Evolutionary conservation across 2,888 invertebrate species (phyloP).

Genomic region (Tinea pellionella): DNA sequence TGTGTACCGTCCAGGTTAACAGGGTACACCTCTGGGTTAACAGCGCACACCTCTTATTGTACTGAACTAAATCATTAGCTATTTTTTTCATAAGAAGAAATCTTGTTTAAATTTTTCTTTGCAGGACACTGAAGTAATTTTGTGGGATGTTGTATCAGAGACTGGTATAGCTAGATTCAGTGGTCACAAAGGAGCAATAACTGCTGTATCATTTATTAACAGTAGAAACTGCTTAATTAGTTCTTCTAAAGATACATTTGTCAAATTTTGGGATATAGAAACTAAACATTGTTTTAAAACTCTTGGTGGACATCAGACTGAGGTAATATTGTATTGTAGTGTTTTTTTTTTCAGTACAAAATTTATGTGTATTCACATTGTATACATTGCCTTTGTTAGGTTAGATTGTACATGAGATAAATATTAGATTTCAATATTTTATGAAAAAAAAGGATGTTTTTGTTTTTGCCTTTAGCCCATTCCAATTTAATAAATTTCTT

Average conservation of each 20-base stretch:
- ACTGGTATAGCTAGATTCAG: conserved; percentile 88
- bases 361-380: conserved; percentile 7
- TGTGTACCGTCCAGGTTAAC: too few species aligned
- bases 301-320: conserved; percentile 86
- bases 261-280: conserved; percentile 97
- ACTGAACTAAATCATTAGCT: too few species aligned
- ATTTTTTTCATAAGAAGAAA: too few species aligned
- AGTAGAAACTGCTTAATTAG: conserved; percentile 78
- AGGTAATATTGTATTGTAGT: conserved; percentile 66
- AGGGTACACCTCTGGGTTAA: too few species aligned
- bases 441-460: too few species aligned
- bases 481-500: background rate
- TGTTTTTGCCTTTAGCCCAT: background rate
- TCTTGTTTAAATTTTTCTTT: background rate
- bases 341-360: too few species aligned
- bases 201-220: conserved; percentile 81
- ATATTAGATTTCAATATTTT: too few species aligned
- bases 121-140: conserved; percentile 91
- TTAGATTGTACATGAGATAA: too few species aligned
- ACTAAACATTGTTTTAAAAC: conserved; percentile 97
- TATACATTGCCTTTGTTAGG: too few species aligned
- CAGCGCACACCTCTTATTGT: too few species aligned
- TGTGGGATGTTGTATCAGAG: conserved; percentile 95
- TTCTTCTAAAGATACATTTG: conserved; percentile 91
- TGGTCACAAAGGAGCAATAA: conserved; percentile 93